Base-by-base conservation (phyloP, 2,888 invertebrate genomes). In the Tetragonula carbonaria region DNA sequence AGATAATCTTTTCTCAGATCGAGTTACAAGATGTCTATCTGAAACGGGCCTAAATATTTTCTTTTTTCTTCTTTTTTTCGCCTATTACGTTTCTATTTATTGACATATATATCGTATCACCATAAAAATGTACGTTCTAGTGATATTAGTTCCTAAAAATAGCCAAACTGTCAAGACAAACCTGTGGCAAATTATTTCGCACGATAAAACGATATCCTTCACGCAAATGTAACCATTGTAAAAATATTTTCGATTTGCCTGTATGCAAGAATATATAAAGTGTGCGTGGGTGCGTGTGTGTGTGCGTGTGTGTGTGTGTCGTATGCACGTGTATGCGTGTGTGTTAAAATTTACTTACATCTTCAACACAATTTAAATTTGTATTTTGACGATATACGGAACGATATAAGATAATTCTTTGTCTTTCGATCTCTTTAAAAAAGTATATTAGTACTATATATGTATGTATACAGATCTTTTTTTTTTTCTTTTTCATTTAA, bases 101-200 rank as follows among this genome's bases (percentile, higher is more conserved):
- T 90, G 84, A 84, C 80, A 79, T 67, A 80, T 75, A 85, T 74
- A 86, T 76, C 74, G 85, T 75, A 79, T 87, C 84, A 68, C 72
- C 84, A 80, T 89, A 90, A 90, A 90, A 90, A 90, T 88, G 86
- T 89, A 88, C 86, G 78, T 71, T 82, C 86, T 90, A 91, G 75
- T 91, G 91, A 91, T 91, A 91, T 91, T 84, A 86, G 74, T 86
- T 82, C 83, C 80, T 90, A 90, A 87, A 81, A 87, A 79, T 91
- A 88, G 83, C 75, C 84, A 85, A 78, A 85, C 78, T 79, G 59
- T 68, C 75, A 63, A 71, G 63, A 51, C 71, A 81, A 86, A 87
- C 86, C 85, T 85, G 88, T 88, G 91, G 89, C 87, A 86, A 90
- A 86, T 91, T 80, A 88, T 88, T 81, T 75, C 65, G 70, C n/a